Conservation (phyloP, 1,140 invertebrate species). For the Cyrtorhinus lividipennis region DNA sequence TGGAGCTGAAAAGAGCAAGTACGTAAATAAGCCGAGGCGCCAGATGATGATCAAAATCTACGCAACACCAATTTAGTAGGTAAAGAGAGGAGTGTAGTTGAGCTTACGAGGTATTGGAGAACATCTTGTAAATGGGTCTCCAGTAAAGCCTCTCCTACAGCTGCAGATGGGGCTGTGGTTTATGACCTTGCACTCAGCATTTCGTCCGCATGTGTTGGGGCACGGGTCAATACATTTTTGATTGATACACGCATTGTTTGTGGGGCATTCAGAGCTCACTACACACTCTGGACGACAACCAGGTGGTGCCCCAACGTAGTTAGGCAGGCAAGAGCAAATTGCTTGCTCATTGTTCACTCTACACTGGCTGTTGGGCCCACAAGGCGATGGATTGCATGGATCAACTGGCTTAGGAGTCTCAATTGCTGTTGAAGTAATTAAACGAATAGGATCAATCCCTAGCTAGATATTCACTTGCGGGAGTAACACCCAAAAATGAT, state of each 20-base stretch:
- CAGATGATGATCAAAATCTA: slow-evolving; percentile 44
- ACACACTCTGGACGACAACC: slow-evolving; percentile 49
- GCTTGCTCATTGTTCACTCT: slow-evolving; percentile 38
- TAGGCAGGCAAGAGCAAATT: slow-evolving; percentile 41
- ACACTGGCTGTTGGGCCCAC: slow-evolving; percentile 45
- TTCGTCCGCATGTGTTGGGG: slow-evolving; percentile 33
- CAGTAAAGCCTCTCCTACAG: slow-evolving; percentile 35
- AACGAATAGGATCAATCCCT: neutral
- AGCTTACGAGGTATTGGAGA: slow-evolving; percentile 32
- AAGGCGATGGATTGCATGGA: slow-evolving; percentile 44
- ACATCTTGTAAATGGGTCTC: slow-evolving; percentile 42
- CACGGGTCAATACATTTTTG: slow-evolving; percentile 42
- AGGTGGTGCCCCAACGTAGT: slow-evolving; percentile 41
- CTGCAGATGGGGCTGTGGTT: slow-evolving; percentile 42
- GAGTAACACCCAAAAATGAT: slow-evolving; percentile 18
- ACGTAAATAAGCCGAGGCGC: slow-evolving; percentile 38
- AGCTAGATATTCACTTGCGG: neutral
- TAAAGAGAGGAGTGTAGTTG: slow-evolving; percentile 24
- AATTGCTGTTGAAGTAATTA: slow-evolving; percentile 11
- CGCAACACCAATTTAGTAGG: slow-evolving; percentile 31
- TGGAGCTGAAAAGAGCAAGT: slow-evolving; percentile 31
- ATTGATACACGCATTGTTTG: slow-evolving; percentile 44
- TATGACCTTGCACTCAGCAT: slow-evolving; percentile 36
- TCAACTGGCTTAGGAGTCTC: slow-evolving; percentile 29
- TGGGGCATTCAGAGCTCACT: slow-evolving; percentile 44